Base-by-base conservation (phyloP, 1,140 invertebrate species). In the Dryas iulia region DNA sequence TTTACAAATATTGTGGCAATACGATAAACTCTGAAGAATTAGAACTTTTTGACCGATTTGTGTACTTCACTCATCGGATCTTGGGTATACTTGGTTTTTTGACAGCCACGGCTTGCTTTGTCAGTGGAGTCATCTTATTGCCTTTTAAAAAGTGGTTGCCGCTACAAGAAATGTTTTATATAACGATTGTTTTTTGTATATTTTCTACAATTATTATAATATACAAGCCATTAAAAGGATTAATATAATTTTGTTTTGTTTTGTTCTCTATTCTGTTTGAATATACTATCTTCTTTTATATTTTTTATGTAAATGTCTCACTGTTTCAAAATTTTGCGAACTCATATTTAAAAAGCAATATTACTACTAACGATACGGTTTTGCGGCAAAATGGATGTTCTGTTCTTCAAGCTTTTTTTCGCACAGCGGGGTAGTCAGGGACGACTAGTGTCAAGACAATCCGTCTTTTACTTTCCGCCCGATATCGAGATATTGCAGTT, bases 91-190 rank as follows among this genome's bases (percentile, higher is more conserved):
- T 77, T 0, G 47, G 72, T 12, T 76, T 78, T 24, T 12, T 78
- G 25, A 7, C 64, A 11, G 77, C 81, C 0, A 75, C 79, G 0
- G 24, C 64, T 0, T 84, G 81, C 70, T 82, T 87, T 53, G 53
- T 76, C 3, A 56, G 66, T 18, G 83, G 79, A 21, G 56, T 82
- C 25, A 54, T 74, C 18, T 75, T 74, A 70, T 23, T 47, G 8
- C 60, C 52, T 11, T 76, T 80, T 58, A 53, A 59, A 21, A 47
- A 59, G 1, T 82, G 83, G 81, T 62, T 76, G 5, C 72, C 77
- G 2, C 6, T 69, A 1, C 12, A 31, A 1, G 78, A 81, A 61
- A 77, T 84, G 25, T 35, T 31, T 8, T 52, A 30, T 35, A 71
- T 74, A n/a, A 39, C 72, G 39, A 56, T 77, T 14, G 30, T 73